Percentiles rank a stretch among this genome's conserved stretches.
phyloP scores from a whole-genome alignment of 2,888 invertebrate species.

The Dryococelus australis region DNA sequence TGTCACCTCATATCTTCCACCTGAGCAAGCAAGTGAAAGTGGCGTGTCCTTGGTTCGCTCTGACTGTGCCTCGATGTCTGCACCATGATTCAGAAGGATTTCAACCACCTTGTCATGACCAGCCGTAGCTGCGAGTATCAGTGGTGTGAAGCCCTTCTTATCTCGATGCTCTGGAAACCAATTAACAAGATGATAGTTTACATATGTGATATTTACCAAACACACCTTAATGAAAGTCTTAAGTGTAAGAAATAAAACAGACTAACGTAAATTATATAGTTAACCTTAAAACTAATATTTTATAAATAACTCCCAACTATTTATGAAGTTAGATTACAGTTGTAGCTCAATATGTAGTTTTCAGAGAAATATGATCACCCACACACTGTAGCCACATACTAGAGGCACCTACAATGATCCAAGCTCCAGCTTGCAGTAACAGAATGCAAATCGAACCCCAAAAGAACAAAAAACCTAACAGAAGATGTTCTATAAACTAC shows the following conservation, averaged over 20 bases:
- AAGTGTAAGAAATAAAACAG: not conserved
- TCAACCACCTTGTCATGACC: slow-evolving; percentile 94
- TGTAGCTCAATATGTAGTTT: no score
- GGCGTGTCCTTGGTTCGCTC: slow-evolving; percentile 99
- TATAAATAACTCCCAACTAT: no score
- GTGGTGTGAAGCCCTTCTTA: slow-evolving; percentile 98
- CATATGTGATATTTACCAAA: not conserved
- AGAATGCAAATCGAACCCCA: no score
- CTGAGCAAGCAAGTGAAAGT: slow-evolving; percentile 95
- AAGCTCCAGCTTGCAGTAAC: no score
- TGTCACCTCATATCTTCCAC: slow-evolving; percentile 88
- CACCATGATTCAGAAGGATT: slow-evolving; percentile 89
- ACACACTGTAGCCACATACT: no score
- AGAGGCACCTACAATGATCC: no score
- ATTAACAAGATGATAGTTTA: not conserved
- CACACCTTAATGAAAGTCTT: not conserved
- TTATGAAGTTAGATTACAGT: no score
- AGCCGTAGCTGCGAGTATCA: slow-evolving; percentile 96
- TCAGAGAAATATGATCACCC: no score
- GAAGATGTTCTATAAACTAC: no score
- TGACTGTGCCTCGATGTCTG: slow-evolving; percentile 98
- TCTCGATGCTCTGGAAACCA: slow-evolving; percentile 83
- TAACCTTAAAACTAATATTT: no score
- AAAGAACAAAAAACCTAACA: no score
- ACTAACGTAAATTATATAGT: no score